Percentiles rank a stretch among this genome's conserved stretches.
phyloP scores from a whole-genome alignment of 2,113 vertebrate species.

The Neotragus pygmaeus region DNA sequence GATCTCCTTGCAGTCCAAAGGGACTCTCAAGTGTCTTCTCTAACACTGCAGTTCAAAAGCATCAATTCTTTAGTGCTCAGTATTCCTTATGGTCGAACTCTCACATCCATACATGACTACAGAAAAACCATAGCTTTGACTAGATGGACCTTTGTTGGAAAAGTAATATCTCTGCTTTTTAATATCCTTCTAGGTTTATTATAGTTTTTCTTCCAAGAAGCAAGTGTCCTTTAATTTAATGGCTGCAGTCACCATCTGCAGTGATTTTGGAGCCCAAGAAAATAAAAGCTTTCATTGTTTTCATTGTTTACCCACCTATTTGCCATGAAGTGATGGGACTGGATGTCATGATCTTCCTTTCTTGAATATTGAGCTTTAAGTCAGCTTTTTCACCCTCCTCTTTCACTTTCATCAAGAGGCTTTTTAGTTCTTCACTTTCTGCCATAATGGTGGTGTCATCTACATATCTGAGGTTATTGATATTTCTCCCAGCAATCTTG shows the following conservation, averaged over 20 bases:
- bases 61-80: no score
- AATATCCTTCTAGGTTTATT: neutral
- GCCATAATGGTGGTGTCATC: neutral
- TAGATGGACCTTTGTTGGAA: neutral
- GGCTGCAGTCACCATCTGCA: neutral
- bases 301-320: neutral
- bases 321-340: neutral
- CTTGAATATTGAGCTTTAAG: neutral
- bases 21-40: neutral
- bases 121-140: neutral
- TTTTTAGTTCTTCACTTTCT: neutral
- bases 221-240: neutral
- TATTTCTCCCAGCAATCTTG: neutral
- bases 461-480: neutral
- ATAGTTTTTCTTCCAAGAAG: neutral
- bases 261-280: neutral
- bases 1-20: neutral
- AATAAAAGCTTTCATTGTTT: neutral
- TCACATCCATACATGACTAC: neutral
- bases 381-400: neutral
- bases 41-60: neutral
- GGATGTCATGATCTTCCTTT: neutral
- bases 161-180: neutral
- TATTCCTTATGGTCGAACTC: rapidly evolving
- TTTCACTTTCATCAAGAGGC: neutral